Base-by-base conservation (phyloP, 1,140 invertebrate genomes). In the Neodiprion lecontei region DNA sequence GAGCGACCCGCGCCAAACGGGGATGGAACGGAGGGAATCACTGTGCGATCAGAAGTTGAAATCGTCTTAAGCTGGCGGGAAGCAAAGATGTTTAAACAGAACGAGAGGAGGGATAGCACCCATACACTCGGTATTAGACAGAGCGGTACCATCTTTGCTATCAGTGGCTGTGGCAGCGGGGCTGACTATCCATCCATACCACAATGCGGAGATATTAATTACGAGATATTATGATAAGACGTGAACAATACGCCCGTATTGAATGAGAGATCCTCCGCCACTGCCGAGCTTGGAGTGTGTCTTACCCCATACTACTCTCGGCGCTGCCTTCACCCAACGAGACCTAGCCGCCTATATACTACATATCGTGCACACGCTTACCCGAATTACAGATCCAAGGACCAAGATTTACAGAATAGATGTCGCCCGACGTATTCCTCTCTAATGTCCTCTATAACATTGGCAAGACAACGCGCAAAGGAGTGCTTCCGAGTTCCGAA, bases 201-300 rank as follows among this genome's bases (percentile, higher is more conserved):
- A 88, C 87, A 88, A 88, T 88, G 86, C 86, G 76, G 84, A 83
- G 87, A 88, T 88, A 88, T 88, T 88, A 88, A 88, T 88, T 88
- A 88, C 86, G 86, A 88, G 87, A 88, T 88, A 88, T 88, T 88
- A 88, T 84, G 87, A 88, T 88, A 88, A 88, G 87, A 85, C 80
- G 78, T 70, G 86, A 88, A 88, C 87, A 88, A 88, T 88, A 87
- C 86, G 73, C 87, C 87, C 87, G 83, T 88, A 88, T 88, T 88
- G 87, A 88, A 88, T 88, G 82, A 86, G 82, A 84, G 83, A 86
- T 83, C 81, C 84, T 87, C 80, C 83, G 74, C 75, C 72, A 75
- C 72, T 78, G 75, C 69, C 48, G 70, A 65, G 74, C 48, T 10
- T 77, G 75, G 70, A 81, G 80, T 75, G 80, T 81, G 80, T 81